Conservation (phyloP, 2,888 invertebrate species). For the Exephanes ischioxanthus region DNA sequence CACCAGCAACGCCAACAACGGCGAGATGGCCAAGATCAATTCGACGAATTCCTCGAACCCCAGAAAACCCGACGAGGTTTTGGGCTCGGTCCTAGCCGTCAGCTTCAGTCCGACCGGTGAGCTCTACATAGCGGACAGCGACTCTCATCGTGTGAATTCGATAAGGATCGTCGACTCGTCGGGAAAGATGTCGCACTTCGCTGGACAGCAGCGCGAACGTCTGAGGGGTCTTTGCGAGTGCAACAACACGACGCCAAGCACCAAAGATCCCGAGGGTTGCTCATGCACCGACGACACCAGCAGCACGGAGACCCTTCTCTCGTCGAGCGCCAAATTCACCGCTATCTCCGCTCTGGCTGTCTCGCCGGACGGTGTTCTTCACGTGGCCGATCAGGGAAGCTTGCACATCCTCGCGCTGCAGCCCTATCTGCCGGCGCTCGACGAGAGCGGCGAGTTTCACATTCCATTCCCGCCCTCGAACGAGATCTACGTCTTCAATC, state of each 20-base stretch:
- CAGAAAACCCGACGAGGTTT: slow-evolving; percentile 88
- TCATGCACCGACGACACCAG: slow-evolving; percentile 89
- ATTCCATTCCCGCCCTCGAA: slow-evolving; percentile 97
- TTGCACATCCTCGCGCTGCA: slow-evolving; percentile 94
- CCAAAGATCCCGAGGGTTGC: slow-evolving; percentile 84
- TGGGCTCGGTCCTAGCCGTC: slow-evolving; percentile 95
- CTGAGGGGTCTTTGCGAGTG: slow-evolving; percentile 78
- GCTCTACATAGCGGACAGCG: slow-evolving; percentile 96
- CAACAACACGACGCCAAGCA: slow-evolving; percentile 80
- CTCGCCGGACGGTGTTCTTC: slow-evolving; percentile 97
- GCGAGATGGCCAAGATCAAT: slow-evolving; percentile 75
- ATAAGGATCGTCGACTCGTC: slow-evolving; percentile 95
- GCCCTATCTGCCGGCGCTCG: slow-evolving; percentile 94
- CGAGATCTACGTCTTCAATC: slow-evolving; percentile 97
- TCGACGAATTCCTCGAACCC: slow-evolving; percentile 85
- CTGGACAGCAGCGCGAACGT: slow-evolving; percentile 92
- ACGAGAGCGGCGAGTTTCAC: slow-evolving; percentile 95
- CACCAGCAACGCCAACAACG: slow-evolving; percentile 86
- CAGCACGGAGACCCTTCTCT: slow-evolving; percentile 93
- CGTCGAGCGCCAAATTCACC: slow-evolving; percentile 96
- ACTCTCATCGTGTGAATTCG: slow-evolving; percentile 93
- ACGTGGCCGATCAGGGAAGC: slow-evolving; percentile 98
- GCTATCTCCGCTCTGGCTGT: slow-evolving; percentile 96
- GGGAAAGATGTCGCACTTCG: slow-evolving; percentile 96
- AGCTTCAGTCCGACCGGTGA: slow-evolving; percentile 97